A percentile compares a stretch with the other conserved stretches of the same genome.
phyloP scores from a whole-genome alignment of 2,113 vertebrate genomes.

The Polypterus senegalus region DNA sequence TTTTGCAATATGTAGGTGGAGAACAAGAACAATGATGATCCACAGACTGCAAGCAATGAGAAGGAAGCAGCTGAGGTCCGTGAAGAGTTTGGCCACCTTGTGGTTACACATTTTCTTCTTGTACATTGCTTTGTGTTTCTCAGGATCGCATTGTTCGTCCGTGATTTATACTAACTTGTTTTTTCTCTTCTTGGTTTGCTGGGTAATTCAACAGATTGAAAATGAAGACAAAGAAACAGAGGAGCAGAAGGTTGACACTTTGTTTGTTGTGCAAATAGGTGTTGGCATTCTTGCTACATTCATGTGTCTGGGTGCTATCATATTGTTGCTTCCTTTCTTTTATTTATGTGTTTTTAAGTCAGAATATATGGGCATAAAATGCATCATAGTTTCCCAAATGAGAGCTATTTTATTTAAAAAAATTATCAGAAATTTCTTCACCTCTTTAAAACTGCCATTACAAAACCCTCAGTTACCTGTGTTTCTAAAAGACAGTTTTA shows the following conservation, averaged over 20 bases:
- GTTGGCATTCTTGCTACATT: constrained; percentile 8
- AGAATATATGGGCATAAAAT: no score
- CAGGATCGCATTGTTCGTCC: neutral
- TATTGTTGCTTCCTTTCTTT: constrained; percentile 25
- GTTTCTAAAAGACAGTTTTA: no score
- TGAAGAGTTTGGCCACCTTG: constrained; percentile 33
- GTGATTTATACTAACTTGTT: constrained; percentile 7
- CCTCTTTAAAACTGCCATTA: no score
- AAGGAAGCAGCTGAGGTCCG: constrained; percentile 58
- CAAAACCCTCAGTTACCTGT: no score
- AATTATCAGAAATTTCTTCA: no score
- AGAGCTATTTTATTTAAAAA: no score
- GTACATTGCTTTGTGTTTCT: neutral
- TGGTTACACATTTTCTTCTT: constrained; percentile 24
- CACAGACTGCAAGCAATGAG: constrained; percentile 31
- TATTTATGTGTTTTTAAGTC: constrained; percentile 44
- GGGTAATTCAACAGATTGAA: constrained; percentile 35
- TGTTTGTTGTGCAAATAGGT: constrained; percentile 23
- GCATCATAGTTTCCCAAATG: no score
- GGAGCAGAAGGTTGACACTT: constrained; percentile 35
- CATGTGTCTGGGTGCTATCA: constrained; percentile 17
- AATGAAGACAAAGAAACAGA: constrained; percentile 36
- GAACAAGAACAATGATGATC: constrained; percentile 47
- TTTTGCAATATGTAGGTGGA: constrained; percentile 45
- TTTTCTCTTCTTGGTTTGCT: constrained; percentile 15